Evolutionary conservation across 2,797 vertebrate species (phyloP), one percentile per base, ranked within the genome.

Genomic region (Anguilla obscura): DNA sequence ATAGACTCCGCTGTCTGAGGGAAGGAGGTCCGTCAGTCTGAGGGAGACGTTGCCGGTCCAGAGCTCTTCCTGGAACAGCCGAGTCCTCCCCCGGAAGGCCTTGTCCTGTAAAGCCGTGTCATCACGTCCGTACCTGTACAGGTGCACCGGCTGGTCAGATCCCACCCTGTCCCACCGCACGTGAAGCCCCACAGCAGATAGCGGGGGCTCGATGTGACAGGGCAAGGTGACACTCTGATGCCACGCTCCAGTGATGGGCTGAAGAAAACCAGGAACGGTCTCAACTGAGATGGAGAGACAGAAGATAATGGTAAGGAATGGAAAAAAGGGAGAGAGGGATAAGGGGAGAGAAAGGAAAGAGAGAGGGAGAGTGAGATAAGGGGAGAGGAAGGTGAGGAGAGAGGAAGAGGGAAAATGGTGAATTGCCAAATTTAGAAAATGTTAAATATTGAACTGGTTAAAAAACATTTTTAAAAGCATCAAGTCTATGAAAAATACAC

Each of bases 171-270:
- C 45, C 76, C 76, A 80, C 40, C 40, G 18, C 33, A 80, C 76
- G 3, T 80, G 36, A 14, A 80, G 36, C 40, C 33, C 40, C 14
- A 80, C 33, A 48, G 76, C 50, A 69, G 74, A 85, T n/a, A 74
- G 14, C 33, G 58, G 33, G 24, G 58, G 79, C 54, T 7, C 6
- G 76, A 87, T 27, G 6, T 21, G 18, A 54, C 80, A n/a, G 58
- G 76, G 76, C 12, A 80, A 48, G 18, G 76, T 80, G 3, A 80
- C 36, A 45, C 40, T 80, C 79, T 85, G 48, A 79, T 88, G 88
- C 40, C 87, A 3, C 30, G 60, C 36, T 14, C 58, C 9, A 50
- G 14, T 52, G 79, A 92, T 60, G 85, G 84, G 56, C 58, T 36
- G 79, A 63, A 50, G 63, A 58, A 10, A 8, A 12, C 21, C 21